Evolutionary conservation across 2,113 vertebrate species (phyloP), one percentile per base, ranked within the genome.

Genomic region (Corynorhinus townsendii): DNA sequence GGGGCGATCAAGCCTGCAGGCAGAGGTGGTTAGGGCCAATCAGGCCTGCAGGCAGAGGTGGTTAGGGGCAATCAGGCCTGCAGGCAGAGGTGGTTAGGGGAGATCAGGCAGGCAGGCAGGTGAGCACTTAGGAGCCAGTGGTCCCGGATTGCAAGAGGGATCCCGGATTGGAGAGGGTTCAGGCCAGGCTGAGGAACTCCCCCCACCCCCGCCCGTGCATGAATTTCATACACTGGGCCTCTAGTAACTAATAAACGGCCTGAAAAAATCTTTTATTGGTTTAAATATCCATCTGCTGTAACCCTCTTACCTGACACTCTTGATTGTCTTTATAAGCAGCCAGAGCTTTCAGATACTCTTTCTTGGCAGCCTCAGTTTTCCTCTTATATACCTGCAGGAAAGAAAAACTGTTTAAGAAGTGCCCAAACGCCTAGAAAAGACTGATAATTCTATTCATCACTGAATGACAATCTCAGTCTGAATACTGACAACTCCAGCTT

Each of bases 341-440:
- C 92, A 99, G 95, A 0, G 99, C 99, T 97, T 99, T 99, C 79
- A 99, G 95, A 96, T 99, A 99, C 52, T 99, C 99, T 96, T 98
- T 99, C 97, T 99, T 99, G 3, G 99, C 99, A 2, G 98, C 98
- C 96, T 99, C 99, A 0, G 99, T 99, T 97, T 99, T 99, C 97
- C 99, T 98, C 95, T 99, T 99, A 97, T 99, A 99, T 24, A 99
- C 99, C 99, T 99, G 95, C 2, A 84, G 62, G 66, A 82, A 95
- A 86, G 28, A 81, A 15, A 76, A 11, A 38, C 7, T 89, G 52
- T 77, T 96, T 73, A 28, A 81, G 83, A 83, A 87, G 28, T 80
- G 11, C 24, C 19, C 28, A 84, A 54, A 59, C 15, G n/a, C 30
- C 56, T 64, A 91, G 30, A 59, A 94, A 96, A 89, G 76, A 94